phyloP scores from a whole-genome alignment of 2,797 vertebrate species.

The Neopelma chrysocephalum region DNA sequence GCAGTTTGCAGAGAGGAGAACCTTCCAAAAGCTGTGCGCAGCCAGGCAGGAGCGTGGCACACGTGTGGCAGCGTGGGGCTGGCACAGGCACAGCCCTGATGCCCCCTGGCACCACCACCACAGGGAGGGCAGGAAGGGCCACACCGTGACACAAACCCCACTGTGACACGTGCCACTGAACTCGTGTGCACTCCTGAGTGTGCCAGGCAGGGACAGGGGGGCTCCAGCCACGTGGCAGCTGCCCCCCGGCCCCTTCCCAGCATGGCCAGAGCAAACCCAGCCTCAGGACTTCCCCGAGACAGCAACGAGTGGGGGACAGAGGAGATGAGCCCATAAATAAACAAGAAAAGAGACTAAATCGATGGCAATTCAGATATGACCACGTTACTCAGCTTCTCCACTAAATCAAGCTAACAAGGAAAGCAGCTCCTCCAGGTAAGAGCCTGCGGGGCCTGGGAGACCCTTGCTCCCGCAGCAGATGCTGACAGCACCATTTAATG shows the following conservation, averaged over 20 bases:
- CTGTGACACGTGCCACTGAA: background rate
- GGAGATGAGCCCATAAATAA: slow-evolving; percentile 1
- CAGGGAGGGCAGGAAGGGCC: background rate
- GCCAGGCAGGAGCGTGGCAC: rapidly evolving
- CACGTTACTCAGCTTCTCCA: background rate
- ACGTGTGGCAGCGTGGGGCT: background rate
- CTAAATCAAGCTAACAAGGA: slow-evolving; percentile 45
- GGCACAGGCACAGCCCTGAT: no score
- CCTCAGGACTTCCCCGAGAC: background rate
- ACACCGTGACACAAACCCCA: background rate
- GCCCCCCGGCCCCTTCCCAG: background rate
- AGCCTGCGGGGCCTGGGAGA: background rate
- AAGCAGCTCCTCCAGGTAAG: background rate
- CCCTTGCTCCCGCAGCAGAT: background rate
- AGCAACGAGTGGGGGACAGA: background rate
- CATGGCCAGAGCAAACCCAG: background rate
- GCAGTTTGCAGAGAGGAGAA: slow-evolving; percentile 37
- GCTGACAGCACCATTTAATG: background rate
- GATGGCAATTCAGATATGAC: background rate
- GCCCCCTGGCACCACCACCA: background rate
- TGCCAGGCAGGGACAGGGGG: rapidly evolving
- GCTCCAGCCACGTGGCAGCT: background rate
- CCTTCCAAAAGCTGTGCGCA: background rate
- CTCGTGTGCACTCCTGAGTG: rapidly evolving
- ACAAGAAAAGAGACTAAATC: slow-evolving; percentile 5